Conservation (phyloP, 1,140 invertebrate genomes). For the Hylaeus anthracinus region DNA sequence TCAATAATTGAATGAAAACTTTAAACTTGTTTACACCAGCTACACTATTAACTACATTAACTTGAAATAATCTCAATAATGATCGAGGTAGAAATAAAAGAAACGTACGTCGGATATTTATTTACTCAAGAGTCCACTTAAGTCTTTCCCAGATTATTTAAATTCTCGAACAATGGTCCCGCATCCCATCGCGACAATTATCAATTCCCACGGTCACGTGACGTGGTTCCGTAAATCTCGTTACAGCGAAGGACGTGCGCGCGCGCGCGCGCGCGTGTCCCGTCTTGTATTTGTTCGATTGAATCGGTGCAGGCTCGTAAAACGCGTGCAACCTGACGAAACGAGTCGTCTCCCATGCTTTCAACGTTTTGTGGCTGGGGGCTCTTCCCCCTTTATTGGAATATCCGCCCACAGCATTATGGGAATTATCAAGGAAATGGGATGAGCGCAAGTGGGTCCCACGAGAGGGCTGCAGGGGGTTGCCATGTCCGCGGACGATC, state of each 20-base stretch:
- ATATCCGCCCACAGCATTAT: constrained; percentile 81
- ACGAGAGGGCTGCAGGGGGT: constrained; percentile 57
- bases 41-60: too few species aligned
- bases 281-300: constrained; percentile 51
- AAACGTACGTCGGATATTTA: too few species aligned
- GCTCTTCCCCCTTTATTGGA: constrained; percentile 79
- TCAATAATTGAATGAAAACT: too few species aligned
- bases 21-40: too few species aligned
- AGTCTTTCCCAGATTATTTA: not conserved
- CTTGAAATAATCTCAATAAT: too few species aligned
- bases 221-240: constrained; percentile 34
- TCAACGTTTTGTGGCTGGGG: constrained; percentile 61
- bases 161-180: constrained; percentile 33
- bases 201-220: constrained; percentile 53
- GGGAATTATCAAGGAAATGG: constrained; percentile 80
- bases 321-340: constrained; percentile 71
- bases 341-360: constrained; percentile 69
- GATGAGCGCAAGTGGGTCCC: constrained; percentile 73
- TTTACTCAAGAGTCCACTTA: too few species aligned
- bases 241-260: not conserved
- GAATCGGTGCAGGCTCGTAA: constrained; percentile 64
- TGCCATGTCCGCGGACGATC: constrained; percentile 43
- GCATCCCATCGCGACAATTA: constrained; percentile 50
- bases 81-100: too few species aligned
- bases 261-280: constrained; percentile 4